Conservation (phyloP, 2,797 vertebrate species). For the Carduelis carduelis region DNA sequence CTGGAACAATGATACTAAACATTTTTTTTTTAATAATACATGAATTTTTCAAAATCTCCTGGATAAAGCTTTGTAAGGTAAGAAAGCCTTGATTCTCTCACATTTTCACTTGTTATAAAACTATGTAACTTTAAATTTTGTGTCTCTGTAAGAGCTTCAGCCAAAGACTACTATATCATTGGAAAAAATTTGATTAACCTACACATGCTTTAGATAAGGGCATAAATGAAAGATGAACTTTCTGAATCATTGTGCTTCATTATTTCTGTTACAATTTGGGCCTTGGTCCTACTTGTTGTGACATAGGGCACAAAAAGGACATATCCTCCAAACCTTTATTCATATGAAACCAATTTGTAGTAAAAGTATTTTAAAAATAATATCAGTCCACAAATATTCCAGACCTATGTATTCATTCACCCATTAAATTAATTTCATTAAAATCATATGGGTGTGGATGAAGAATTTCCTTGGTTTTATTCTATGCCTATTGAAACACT, state of each 20-base stretch:
- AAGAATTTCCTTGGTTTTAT: background rate
- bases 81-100: background rate
- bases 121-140: background rate
- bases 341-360: conserved; percentile 4
- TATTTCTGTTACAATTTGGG: background rate
- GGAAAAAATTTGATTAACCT: conserved; percentile 5
- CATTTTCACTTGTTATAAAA: background rate
- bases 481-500: background rate
- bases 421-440: conserved; percentile 13
- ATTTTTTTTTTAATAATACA: background rate
- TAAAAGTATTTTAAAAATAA: background rate
- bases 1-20: background rate
- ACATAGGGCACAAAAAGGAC: background rate
- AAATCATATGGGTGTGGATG: background rate
- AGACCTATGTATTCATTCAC: background rate
- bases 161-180: background rate
- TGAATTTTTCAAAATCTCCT: background rate
- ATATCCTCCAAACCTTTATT: background rate
- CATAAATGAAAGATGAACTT: background rate
- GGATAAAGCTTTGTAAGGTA: background rate
- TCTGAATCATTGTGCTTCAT: background rate
- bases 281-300: background rate
- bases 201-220: background rate
- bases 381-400: background rate
- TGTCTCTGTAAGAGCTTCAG: background rate